phyloP scores from a whole-genome alignment of 2,113 vertebrate genomes.

The Cryptomyrus ogoouensis region DNA sequence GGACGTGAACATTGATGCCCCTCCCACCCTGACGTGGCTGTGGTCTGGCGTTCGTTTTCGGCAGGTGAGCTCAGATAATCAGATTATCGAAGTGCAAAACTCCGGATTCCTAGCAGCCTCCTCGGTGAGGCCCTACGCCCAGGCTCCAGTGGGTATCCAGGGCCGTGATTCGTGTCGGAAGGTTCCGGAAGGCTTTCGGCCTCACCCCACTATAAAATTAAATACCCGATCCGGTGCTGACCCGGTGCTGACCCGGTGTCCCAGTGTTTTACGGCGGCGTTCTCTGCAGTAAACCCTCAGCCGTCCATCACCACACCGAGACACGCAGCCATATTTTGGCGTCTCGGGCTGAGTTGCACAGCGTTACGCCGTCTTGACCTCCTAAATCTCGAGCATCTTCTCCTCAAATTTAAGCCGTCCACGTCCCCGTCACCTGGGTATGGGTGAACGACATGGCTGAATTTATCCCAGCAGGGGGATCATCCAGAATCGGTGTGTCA shows the following conservation, averaged over 20 bases:
- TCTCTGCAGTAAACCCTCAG: conserved; percentile 24
- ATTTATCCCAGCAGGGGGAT: neutral
- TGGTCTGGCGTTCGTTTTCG: conserved; percentile 14
- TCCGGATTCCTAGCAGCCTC: conserved; percentile 26
- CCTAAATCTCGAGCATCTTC: neutral
- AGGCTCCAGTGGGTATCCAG: neutral
- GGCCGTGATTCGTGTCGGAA: neutral
- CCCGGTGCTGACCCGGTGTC: conserved; percentile 28
- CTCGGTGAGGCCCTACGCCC: neutral
- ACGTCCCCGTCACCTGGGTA: neutral
- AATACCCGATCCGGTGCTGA: conserved; percentile 35
- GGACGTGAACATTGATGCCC: conserved; percentile 58
- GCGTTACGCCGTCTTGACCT: neutral
- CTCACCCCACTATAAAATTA: conserved; percentile 30
- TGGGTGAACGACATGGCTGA: neutral
- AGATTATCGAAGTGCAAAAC: conserved; percentile 57
- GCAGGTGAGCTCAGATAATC: conserved; percentile 22
- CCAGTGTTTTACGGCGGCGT: conserved; percentile 50
- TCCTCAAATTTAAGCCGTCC: neutral
- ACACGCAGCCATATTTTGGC: neutral
- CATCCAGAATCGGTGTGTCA: neutral
- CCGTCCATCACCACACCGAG: conserved; percentile 5
- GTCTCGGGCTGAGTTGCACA: neutral
- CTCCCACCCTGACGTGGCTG: conserved; percentile 43
- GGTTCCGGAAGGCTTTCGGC: neutral